These are phyloP conservation scores for Planococcus citri DNA, from an alignment of 1,140 invertebrate genomes.

Conservation along the genomic window DNA sequence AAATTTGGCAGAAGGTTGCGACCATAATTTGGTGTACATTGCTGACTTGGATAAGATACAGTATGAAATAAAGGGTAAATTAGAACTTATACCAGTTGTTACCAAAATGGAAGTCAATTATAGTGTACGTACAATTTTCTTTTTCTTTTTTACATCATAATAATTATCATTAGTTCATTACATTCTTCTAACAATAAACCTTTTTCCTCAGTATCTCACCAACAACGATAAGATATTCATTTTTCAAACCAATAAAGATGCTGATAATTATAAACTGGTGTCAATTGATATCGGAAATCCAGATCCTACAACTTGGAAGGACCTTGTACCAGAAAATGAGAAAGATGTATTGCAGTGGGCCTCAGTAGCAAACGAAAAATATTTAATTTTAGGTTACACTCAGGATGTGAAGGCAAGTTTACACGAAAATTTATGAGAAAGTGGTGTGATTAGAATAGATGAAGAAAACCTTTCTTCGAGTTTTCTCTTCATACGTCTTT, in stretches of 20 bases:
- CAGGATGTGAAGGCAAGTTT: slow-evolving; percentile 93
- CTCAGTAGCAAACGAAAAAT: slow-evolving; percentile 64
- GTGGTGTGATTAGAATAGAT: too few species aligned
- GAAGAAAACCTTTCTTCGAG: too few species aligned
- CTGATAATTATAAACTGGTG: slow-evolving; percentile 83
- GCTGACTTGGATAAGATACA: slow-evolving; percentile 47
- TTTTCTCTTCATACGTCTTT: too few species aligned
- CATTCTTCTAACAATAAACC: too few species aligned
- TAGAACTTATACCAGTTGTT: slow-evolving; percentile 61
- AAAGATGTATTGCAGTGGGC: slow-evolving; percentile 84
- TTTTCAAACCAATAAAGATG: slow-evolving; percentile 87
- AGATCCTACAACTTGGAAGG: slow-evolving; percentile 81
- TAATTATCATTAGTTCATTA: slow-evolving; percentile 23
- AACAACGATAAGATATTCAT: slow-evolving; percentile 72
- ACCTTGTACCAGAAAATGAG: slow-evolving; percentile 69
- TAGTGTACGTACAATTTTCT: slow-evolving; percentile 47
- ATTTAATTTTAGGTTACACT: slow-evolving; percentile 82
- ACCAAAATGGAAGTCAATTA: slow-evolving; percentile 89
- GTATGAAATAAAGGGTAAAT: slow-evolving; percentile 46
- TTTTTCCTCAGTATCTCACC: slow-evolving; percentile 67
- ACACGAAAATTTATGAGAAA: too few species aligned
- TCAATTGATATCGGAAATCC: slow-evolving; percentile 44
- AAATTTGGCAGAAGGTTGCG: slow-evolving; percentile 63
- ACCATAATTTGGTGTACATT: slow-evolving; percentile 79
- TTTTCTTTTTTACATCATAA: not conserved